Evolutionary conservation across 2,113 vertebrate genomes (phyloP).

Genomic region (Spermophilus dauricus): DNA sequence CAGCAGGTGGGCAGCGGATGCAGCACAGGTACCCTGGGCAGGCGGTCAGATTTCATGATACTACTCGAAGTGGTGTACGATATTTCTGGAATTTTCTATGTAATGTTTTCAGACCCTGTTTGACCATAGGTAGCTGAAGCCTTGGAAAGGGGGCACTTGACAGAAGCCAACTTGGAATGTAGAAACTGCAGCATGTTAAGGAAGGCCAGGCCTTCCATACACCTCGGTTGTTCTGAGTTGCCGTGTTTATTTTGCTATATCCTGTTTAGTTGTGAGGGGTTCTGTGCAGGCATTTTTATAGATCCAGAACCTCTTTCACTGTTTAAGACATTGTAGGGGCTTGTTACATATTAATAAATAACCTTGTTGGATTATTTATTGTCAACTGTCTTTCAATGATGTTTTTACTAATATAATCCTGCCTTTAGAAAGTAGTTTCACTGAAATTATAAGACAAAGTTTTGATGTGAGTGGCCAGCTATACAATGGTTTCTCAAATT

Average conservation of each 20-base stretch:
- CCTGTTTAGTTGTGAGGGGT: background rate
- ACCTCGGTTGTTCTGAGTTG: background rate
- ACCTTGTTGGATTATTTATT: background rate
- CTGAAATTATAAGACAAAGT: background rate
- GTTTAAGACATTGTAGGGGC: slow-evolving; percentile 50
- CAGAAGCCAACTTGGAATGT: background rate
- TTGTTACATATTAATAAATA: background rate
- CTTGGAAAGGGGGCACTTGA: background rate
- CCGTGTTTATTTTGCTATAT: background rate
- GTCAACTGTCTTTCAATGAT: slow-evolving; percentile 52
- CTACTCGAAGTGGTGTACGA: too few species aligned
- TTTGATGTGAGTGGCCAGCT: slow-evolving; percentile 1
- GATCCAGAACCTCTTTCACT: background rate
- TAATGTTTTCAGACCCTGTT: too few species aligned
- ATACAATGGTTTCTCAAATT: background rate
- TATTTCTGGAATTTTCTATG: too few species aligned
- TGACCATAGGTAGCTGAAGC: background rate
- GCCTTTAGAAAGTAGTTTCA: background rate
- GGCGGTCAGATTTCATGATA: background rate
- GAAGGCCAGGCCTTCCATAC: background rate
- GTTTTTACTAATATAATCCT: background rate
- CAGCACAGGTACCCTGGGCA: background rate
- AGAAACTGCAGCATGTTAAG: background rate
- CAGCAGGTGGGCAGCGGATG: too few species aligned
- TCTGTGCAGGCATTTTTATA: background rate